Evolutionary conservation across 1,140 invertebrate species (phyloP).

Genomic region (Orius insidiosus): DNA sequence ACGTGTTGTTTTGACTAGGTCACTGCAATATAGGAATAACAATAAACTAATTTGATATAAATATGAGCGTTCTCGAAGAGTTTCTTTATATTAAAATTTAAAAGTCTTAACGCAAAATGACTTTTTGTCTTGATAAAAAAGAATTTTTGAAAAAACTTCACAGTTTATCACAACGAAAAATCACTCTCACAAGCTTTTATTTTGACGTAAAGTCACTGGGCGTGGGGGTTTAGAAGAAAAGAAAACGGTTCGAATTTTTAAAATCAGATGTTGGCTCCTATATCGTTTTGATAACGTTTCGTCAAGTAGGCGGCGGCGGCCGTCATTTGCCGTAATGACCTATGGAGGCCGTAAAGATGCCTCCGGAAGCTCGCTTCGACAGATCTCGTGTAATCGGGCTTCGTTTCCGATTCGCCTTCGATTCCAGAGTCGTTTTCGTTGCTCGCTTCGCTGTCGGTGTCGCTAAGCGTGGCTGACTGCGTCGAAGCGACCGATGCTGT

Average conservation of each 20-base stretch:
- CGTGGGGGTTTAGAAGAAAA: conserved; percentile 3
- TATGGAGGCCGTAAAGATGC: conserved; percentile 64
- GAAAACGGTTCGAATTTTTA: neutral
- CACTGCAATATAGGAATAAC: conserved; percentile 13
- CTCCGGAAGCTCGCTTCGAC: conserved; percentile 45
- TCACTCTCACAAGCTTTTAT: conserved; percentile 1
- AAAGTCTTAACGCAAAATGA: conserved; percentile 1
- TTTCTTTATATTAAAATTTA: conserved; percentile 3
- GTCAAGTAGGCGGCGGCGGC: conserved; percentile 68
- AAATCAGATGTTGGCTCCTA: conserved; percentile 41
- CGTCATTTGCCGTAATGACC: conserved; percentile 63
- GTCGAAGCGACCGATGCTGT: conserved; percentile 52
- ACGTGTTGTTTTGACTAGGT: conserved; percentile 8
- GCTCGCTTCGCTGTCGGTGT: conserved; percentile 59
- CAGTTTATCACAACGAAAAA: conserved; percentile 8
- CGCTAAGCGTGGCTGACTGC: conserved; percentile 30
- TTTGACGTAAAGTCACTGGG: conserved; percentile 1
- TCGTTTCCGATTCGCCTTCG: conserved; percentile 37
- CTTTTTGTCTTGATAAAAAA: conserved; percentile 3
- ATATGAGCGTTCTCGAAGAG: conserved; percentile 2
- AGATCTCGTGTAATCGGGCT: conserved; percentile 27
- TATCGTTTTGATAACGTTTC: conserved; percentile 67
- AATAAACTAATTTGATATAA: conserved; percentile 4
- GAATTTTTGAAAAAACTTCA: conserved; percentile 10
- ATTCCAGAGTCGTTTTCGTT: conserved; percentile 66